Evolutionary conservation across 2,888 invertebrate genomes (phyloP).

Genomic region (Campoletis raptor): DNA sequence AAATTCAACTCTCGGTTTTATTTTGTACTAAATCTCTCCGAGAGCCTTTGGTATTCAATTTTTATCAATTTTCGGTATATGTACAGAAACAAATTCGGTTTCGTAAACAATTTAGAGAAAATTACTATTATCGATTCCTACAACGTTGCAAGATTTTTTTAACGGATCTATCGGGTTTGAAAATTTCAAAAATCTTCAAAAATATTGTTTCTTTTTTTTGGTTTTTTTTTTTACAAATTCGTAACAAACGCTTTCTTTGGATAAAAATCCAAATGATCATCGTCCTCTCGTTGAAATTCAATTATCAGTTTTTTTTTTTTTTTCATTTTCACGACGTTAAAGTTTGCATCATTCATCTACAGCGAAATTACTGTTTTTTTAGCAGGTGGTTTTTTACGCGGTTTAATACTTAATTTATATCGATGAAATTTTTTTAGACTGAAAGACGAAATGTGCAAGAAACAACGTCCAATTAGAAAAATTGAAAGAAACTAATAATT

Average conservation of each 20-base stretch:
- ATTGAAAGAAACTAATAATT: neutral
- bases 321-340: neutral
- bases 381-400: neutral
- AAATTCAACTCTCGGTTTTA: conserved; percentile 10
- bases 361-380: neutral
- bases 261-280: neutral
- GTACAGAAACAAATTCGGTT: conserved; percentile 1
- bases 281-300: conserved; percentile 12
- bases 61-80: conserved; percentile 4
- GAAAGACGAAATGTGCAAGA: neutral
- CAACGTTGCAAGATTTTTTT: neutral
- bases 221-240: conserved; percentile 36
- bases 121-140: conserved; percentile 5
- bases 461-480: neutral
- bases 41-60: conserved; percentile 1
- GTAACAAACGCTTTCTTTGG: conserved; percentile 8
- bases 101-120: neutral
- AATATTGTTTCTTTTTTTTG: conserved; percentile 1
- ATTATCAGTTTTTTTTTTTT: conserved; percentile 2
- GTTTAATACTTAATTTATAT: neutral
- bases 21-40: neutral
- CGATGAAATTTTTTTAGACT: neutral
- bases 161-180: conserved; percentile 6
- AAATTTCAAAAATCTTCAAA: conserved; percentile 4
- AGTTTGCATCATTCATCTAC: neutral